Evolutionary conservation across 2,888 invertebrate genomes (phyloP).

Genomic region (Cataglyphis rosenhaueri): DNA sequence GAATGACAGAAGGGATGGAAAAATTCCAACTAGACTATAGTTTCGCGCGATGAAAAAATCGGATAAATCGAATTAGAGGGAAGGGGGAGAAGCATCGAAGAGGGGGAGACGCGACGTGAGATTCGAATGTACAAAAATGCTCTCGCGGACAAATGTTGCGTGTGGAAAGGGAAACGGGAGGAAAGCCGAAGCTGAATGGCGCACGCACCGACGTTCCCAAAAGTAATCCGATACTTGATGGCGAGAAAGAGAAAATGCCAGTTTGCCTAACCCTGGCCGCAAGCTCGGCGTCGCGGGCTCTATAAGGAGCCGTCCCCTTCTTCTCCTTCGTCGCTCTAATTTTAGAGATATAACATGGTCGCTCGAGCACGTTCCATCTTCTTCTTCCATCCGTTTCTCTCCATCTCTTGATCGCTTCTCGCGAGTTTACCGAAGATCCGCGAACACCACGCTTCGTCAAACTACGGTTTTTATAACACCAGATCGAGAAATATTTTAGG

Average conservation of each 20-base stretch:
- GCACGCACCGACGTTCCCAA: slow-evolving; percentile 69
- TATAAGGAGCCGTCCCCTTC: slow-evolving; percentile 83
- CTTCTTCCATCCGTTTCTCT: slow-evolving; percentile 23
- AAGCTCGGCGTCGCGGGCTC: slow-evolving; percentile 82
- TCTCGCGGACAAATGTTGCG: slow-evolving; percentile 64
- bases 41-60: background rate
- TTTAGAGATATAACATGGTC: slow-evolving; percentile 78
- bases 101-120: background rate
- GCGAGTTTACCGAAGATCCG: background rate
- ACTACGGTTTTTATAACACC: background rate
- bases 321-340: slow-evolving; percentile 81
- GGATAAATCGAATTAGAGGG: slow-evolving; percentile 21
- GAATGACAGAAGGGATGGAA: background rate
- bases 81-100: background rate
- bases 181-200: slow-evolving; percentile 72
- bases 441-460: background rate
- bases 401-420: slow-evolving; percentile 12
- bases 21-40: background rate
- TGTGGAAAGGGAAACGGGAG: slow-evolving; percentile 65
- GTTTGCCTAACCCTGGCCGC: slow-evolving; percentile 82
- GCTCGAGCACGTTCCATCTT: slow-evolving; percentile 49
- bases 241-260: slow-evolving; percentile 72
- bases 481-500: background rate
- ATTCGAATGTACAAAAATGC: slow-evolving; percentile 43
- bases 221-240: slow-evolving; percentile 79